Conservation (phyloP, 2,113 vertebrate species). For the Ptilorrhoa leucosticta region DNA sequence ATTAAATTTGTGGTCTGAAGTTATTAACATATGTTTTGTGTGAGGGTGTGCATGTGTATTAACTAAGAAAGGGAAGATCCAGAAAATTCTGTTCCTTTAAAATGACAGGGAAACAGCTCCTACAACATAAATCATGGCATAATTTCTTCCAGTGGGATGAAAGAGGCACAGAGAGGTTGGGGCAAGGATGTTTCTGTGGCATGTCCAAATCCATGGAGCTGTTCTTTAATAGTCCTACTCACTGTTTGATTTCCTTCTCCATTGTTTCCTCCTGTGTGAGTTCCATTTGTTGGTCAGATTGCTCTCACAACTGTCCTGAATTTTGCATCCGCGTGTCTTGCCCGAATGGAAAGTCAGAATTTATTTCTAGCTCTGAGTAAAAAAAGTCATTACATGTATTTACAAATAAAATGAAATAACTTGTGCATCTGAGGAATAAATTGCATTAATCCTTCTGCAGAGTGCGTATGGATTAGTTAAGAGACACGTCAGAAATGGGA, state of each 20-base stretch:
- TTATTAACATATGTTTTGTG: slow-evolving; percentile 69
- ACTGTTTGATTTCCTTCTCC: background rate
- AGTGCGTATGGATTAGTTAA: background rate
- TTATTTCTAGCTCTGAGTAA: background rate
- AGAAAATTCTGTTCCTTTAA: slow-evolving; percentile 36
- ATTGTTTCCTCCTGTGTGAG: background rate
- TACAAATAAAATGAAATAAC: background rate
- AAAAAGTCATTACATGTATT: background rate
- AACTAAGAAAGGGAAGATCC: slow-evolving; percentile 27
- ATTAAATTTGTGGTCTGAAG: slow-evolving; percentile 73
- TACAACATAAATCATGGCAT: background rate
- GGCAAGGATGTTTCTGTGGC: background rate
- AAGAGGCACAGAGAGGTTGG: background rate
- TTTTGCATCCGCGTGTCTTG: background rate
- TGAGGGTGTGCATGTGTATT: slow-evolving; percentile 21
- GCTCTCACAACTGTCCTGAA: background rate
- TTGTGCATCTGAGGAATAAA: background rate
- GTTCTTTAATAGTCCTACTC: background rate
- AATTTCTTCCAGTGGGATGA: background rate
- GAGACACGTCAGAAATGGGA: background rate
- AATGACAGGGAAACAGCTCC: background rate
- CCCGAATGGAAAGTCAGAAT: background rate
- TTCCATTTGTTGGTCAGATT: background rate
- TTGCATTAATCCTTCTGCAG: background rate
- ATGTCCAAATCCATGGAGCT: background rate